A percentile compares a stretch with the other conserved stretches of the same genome.
Conservation (phyloP, 2,888 invertebrate genomes). For the Nomada ferruginata region DNA sequence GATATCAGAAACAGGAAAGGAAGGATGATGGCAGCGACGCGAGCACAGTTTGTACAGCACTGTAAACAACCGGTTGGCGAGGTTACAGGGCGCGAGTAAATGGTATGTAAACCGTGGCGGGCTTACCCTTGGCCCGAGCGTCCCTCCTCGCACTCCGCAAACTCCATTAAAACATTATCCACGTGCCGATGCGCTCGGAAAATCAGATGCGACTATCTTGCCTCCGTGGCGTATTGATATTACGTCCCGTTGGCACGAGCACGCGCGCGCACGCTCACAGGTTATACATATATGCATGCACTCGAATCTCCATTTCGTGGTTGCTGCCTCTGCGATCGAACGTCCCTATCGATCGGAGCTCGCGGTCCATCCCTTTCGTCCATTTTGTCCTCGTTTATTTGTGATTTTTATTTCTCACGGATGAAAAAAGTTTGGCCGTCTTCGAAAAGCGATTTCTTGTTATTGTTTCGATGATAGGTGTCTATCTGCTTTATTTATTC, state of each 20-base stretch:
- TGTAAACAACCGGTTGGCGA: conserved; percentile 79
- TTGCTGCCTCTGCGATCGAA: conserved; percentile 54
- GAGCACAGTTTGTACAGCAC: conserved; percentile 80
- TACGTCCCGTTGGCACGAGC: conserved; percentile 59
- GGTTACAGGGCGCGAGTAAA: conserved; percentile 83
- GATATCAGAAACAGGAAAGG: not conserved
- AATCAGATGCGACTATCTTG: conserved; percentile 82
- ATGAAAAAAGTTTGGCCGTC: too few species aligned
- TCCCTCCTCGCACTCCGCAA: conserved; percentile 79
- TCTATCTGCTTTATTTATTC: not conserved
- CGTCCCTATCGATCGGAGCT: conserved; percentile 32
- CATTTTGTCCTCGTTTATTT: not conserved
- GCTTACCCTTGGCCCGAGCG: conserved; percentile 78
- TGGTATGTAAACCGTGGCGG: conserved; percentile 84
- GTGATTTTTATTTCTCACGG: not conserved
- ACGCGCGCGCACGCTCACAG: not conserved
- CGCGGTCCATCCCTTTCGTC: not conserved
- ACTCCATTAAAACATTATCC: conserved; percentile 84
- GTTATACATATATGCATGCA: conserved; percentile 48
- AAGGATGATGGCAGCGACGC: conserved; percentile 34
- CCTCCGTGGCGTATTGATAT: conserved; percentile 74
- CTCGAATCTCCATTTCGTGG: conserved; percentile 70
- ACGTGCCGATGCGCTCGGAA: conserved; percentile 84
- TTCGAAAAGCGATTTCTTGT: too few species aligned
- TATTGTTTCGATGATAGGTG: not conserved